Conservation (phyloP, 1,140 invertebrate species). For the Micrasema longulum region DNA sequence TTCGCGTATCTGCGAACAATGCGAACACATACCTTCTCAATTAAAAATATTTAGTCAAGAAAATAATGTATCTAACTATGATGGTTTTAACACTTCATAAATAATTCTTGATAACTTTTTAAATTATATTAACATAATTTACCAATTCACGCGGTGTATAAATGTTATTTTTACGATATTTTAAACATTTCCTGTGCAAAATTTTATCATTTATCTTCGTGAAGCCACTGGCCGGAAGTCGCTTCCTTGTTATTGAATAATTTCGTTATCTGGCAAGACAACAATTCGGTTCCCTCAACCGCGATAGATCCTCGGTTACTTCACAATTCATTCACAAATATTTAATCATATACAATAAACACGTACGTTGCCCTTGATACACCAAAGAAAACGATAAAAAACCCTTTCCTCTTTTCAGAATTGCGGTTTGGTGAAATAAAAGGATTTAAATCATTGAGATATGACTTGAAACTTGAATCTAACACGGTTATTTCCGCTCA, state of each 20-base stretch:
- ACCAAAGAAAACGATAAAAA: background rate
- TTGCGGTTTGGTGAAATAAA: constrained; percentile 21
- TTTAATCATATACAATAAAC: background rate
- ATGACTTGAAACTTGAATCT: background rate
- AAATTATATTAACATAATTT: no score
- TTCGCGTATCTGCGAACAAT: no score
- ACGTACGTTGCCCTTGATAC: background rate
- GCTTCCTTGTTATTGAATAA: constrained; percentile 12
- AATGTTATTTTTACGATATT: no score
- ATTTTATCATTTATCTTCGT: no score
- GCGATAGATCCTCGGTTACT: background rate
- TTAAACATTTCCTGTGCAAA: no score
- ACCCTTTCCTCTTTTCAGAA: background rate
- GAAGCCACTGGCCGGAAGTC: background rate
- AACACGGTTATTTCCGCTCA: constrained; percentile 16
- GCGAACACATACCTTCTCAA: no score
- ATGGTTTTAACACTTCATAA: no score
- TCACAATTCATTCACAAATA: constrained; percentile 2
- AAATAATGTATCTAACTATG: no score
- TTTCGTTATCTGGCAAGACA: background rate
- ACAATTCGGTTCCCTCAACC: background rate
- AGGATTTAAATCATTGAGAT: background rate
- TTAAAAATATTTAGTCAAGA: no score
- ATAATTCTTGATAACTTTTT: no score
- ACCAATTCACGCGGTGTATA: no score